These are phyloP conservation scores for Dicycla oo DNA, from an alignment of 2,888 invertebrate genomes.

Conservation along the genomic window DNA sequence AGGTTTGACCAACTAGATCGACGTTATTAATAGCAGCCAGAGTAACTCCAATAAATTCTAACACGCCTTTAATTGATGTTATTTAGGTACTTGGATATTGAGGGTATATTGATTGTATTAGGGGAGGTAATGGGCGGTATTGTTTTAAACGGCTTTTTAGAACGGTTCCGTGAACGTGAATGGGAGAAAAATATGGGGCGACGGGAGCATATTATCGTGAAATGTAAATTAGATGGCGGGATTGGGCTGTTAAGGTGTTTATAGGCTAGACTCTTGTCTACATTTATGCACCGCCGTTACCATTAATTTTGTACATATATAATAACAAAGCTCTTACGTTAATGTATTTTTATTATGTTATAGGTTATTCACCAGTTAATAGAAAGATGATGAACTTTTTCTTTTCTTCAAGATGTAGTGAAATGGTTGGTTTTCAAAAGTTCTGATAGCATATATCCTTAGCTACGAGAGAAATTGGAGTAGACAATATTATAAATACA, in stretches of 20 bases:
- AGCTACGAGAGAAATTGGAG: background rate
- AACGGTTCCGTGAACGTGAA: slow-evolving; percentile 36
- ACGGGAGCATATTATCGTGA: slow-evolving; percentile 36
- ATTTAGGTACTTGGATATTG: slow-evolving; percentile 60
- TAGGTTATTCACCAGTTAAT: background rate
- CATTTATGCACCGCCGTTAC: background rate
- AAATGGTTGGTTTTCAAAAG: background rate
- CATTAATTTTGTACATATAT: background rate
- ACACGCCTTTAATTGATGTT: slow-evolving; percentile 65
- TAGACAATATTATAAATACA: background rate
- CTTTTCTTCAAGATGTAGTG: background rate
- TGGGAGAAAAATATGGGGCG: slow-evolving; percentile 51
- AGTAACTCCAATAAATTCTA: slow-evolving; percentile 66
- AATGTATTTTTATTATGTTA: background rate
- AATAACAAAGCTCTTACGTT: no score
- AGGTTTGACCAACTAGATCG: slow-evolving; percentile 49
- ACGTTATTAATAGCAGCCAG: slow-evolving; percentile 63
- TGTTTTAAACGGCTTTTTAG: slow-evolving; percentile 56
- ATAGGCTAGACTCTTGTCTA: slow-evolving; percentile 18
- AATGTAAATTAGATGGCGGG: slow-evolving; percentile 49
- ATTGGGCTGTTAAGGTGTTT: slow-evolving; percentile 49
- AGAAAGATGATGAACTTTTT: background rate
- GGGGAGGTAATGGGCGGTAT: slow-evolving; percentile 58
- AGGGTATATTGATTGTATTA: slow-evolving; percentile 60
- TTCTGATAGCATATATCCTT: background rate